Evolutionary conservation across 2,113 vertebrate species (phyloP).

Genomic region (Rhinichthys klamathensis): DNA sequence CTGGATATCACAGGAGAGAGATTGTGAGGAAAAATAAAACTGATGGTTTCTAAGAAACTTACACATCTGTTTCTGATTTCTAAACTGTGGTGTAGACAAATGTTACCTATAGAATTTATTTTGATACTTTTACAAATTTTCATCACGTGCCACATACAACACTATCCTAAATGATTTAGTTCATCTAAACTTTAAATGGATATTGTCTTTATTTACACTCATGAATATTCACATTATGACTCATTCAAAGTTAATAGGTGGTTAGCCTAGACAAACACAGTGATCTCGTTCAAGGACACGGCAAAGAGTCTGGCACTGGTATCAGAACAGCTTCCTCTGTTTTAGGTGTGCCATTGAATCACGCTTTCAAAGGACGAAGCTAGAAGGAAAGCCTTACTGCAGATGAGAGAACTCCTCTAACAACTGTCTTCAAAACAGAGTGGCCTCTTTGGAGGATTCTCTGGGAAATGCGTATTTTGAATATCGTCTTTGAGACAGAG

Average conservation of each 20-base stretch:
- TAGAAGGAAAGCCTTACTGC: constrained; percentile 24
- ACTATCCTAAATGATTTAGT: constrained; percentile 28
- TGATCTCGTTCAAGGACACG: constrained; percentile 41
- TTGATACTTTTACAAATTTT: neutral
- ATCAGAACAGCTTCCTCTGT: constrained; percentile 42
- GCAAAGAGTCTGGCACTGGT: constrained; percentile 14
- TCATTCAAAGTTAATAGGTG: constrained; percentile 50
- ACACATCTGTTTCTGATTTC: constrained; percentile 2
- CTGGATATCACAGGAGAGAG: constrained; percentile 22
- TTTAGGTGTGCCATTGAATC: constrained; percentile 31
- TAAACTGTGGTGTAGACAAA: neutral
- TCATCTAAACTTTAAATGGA: constrained; percentile 45
- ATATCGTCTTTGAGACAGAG: constrained; percentile 5
- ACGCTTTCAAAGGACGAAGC: constrained; percentile 20
- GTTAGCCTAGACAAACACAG: constrained; percentile 37
- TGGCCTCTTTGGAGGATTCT: constrained; percentile 33
- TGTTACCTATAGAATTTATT: neutral
- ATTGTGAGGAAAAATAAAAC: constrained; percentile 15
- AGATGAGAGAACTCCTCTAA: constrained; percentile 34
- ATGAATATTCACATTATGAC: constrained; percentile 53
- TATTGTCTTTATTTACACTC: constrained; percentile 34
- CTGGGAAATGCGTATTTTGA: neutral
- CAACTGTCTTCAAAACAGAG: constrained; percentile 19
- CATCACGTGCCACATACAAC: neutral
- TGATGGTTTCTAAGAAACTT: neutral